Base-by-base conservation (phyloP, 2,888 invertebrate species). In the Tiphia femorata region DNA sequence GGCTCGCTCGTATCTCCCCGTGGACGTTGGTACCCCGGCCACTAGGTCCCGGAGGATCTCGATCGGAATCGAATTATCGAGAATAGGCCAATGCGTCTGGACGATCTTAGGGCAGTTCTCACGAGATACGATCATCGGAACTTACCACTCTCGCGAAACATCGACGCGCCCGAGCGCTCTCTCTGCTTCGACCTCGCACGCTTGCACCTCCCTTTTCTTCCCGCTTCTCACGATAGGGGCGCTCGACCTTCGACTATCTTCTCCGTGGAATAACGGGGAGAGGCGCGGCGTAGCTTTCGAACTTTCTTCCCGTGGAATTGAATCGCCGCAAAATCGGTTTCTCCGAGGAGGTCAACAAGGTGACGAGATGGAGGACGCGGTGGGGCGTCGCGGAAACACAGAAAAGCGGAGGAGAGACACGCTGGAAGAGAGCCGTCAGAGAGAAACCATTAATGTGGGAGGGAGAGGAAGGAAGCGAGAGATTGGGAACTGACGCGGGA, bases 121-220 rank as follows among this genome's bases (percentile, higher is more conserved):
- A 54, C 52, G 48, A 17, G 59, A 59, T 54, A 66, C 62, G 69
- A 66, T 69, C 66, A 58, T 58, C 60, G 62, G 12, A 70, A 70
- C 69, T 66, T 70, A 69, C 66, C 56, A 68, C 68, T 68, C 62
- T 54, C 47, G 58, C 49, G 53, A 56, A 66, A 69, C 66, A 66
- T 63, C 46, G 37, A 54, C 50, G 55, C 56, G 41, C 35, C 33
- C 44, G 27, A 41, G 38, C 37, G 46, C 54, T 48, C 42, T 16
- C 12, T 20, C n/a, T 43, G 23, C 30, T 44, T 27, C 19, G 25
- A 25, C 10, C 17, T 7, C 17, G 2, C 35, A 20, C 10, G 4
- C 1, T 20, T 6, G 25, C 25, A 8, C 25, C 6, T 25, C 19
- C 20, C 7, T 16, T 6, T 23, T 8, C 8, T 30, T 25, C 30